These are phyloP conservation scores for Papilio protenor DNA, from an alignment of 2,888 invertebrate species.

Conservation along the genomic window DNA sequence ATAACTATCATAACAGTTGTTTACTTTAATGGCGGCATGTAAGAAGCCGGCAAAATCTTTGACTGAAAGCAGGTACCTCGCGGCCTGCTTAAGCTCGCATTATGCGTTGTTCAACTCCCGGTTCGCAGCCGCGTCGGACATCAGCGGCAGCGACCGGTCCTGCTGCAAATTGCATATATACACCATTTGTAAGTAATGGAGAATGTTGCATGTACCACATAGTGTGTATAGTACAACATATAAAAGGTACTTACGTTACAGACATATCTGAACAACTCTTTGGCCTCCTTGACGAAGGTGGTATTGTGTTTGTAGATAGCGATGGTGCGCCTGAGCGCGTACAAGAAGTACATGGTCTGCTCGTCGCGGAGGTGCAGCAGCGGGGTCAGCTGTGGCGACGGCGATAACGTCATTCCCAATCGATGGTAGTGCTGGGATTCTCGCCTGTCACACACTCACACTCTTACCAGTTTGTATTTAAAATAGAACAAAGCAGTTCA, in stretches of 20 bases:
- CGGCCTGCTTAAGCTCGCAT: constrained; percentile 28
- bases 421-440: not conserved
- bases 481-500: not conserved
- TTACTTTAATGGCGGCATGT: not conserved
- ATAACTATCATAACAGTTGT: not conserved
- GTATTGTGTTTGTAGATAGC: not conserved
- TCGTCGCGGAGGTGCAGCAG: not conserved
- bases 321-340: constrained; percentile 5
- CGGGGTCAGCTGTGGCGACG: not conserved
- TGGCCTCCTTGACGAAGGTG: not conserved
- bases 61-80: constrained; percentile 10
- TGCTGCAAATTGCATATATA: not conserved
- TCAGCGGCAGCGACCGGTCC: not conserved
- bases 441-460: not conserved
- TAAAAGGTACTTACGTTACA: not conserved
- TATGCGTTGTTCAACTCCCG: constrained; percentile 7
- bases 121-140: constrained; percentile 10
- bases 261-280: not conserved
- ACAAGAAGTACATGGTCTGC: not conserved
- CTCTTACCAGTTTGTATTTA: not conserved
- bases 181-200: not conserved
- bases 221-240: too few species aligned
- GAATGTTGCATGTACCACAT: too few species aligned
- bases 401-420: not conserved
- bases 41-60: not conserved